Base-by-base conservation (phyloP, 2,113 vertebrate species). In the Lepisosteus oculatus region DNA sequence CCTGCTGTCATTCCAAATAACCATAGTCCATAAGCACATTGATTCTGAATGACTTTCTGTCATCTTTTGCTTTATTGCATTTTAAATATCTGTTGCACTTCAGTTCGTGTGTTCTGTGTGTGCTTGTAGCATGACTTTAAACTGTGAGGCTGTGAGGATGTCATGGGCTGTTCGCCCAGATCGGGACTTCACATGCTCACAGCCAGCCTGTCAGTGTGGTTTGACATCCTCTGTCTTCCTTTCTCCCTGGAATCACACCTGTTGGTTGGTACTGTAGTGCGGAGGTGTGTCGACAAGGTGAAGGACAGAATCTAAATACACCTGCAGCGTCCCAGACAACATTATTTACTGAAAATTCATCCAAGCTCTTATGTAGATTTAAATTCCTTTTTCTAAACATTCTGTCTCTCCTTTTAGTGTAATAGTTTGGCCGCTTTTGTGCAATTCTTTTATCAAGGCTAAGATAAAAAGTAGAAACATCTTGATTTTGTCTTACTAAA, bases 271-370 rank as follows among this genome's bases (percentile, higher is more conserved):
- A 4, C 62, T 11, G 62, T 12, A 65, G 41, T 43, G 62, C 41
- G 9, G 9, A 29, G 29, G 80, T 90, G 86, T 88, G 57, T 76
- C 70, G 78, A 65, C 42, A 65, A 65, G 42, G 62, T 43, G 41
- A 66, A 66, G 42, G 45, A 66, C 3, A 6, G 15, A 43, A 43
- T 42, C 15, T 44, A 43, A 6, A 44, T 44, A 44, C 64, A 66
- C 64, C 64, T 66, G 64, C 64, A 45, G 43, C 45, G 15, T 2
- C 43, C 12, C 9, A 66, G 11, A 47, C 41, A 13, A 8, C 44
- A 15, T 47, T n/a, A 42, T 6, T 51, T 51, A 6, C 47, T 51
- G 47, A 51, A 51, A 2, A 6, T 51, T 5, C 5, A 51, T 3
- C 9, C 47, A 51, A 51, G 9, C 5, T 51, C 5, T 51, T 51